phyloP scores from a whole-genome alignment of 2,888 invertebrate species.

The Zootermopsis nevadensis region DNA sequence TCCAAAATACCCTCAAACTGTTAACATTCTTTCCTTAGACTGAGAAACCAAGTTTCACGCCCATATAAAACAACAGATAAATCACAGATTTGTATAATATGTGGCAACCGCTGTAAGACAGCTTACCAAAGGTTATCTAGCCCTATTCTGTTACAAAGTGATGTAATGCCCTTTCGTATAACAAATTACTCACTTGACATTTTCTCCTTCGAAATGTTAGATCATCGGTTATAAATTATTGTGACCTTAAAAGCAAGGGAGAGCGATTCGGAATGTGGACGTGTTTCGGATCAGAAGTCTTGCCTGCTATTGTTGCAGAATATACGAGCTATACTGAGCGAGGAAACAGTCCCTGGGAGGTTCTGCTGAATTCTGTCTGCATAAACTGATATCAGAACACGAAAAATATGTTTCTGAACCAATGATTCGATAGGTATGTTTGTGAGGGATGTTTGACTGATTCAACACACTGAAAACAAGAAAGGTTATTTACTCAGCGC shows the following conservation, averaged over 20 bases:
- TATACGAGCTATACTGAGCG: not conserved
- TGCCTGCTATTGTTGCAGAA: not conserved
- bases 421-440: not conserved
- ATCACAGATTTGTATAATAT: too few relatives aligned
- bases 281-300: constrained; percentile 17
- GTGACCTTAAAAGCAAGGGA: constrained; percentile 12
- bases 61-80: too few relatives aligned
- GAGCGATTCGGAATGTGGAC: not conserved
- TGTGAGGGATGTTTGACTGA: too few relatives aligned
- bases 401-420: not conserved
- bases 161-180: constrained; percentile 40
- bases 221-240: constrained; percentile 40
- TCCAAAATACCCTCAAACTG: too few relatives aligned
- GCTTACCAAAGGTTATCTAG: not conserved
- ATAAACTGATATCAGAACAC: not conserved
- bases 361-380: not conserved
- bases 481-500: too few relatives aligned
- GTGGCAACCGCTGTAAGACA: not conserved
- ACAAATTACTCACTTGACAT: constrained; percentile 42
- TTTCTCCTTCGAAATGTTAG: constrained; percentile 40
- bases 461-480: not conserved
- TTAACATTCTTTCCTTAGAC: too few relatives aligned
- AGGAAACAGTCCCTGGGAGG: not conserved
- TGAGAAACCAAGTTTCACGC: too few relatives aligned
- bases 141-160: not conserved